phyloP scores from a whole-genome alignment of 2,888 invertebrate species.

The Drosophila borborema region DNA sequence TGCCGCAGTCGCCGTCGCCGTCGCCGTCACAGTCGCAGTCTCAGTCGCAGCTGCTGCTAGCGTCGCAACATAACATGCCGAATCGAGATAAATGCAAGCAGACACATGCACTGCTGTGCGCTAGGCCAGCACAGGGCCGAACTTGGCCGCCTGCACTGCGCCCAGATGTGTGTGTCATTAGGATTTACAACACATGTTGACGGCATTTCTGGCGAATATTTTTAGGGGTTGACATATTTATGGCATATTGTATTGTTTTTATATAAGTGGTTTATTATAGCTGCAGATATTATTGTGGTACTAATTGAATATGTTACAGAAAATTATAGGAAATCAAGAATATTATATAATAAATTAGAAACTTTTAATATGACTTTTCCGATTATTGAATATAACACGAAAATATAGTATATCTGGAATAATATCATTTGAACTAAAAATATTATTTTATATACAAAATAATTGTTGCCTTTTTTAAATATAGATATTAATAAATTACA shows the following conservation, averaged over 20 bases:
- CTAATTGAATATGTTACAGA: not conserved
- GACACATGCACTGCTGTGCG: slow-evolving; percentile 42
- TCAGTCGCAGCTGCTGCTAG: slow-evolving; percentile 27
- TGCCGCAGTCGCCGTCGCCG: slow-evolving; percentile 18
- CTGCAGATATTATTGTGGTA: not conserved
- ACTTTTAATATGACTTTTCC: no score
- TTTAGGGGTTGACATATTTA: not conserved
- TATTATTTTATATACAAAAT: not conserved
- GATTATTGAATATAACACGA: no score
- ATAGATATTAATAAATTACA: no score
- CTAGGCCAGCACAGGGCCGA: slow-evolving; percentile 41
- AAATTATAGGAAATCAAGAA: not conserved
- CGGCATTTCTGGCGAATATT: slow-evolving; percentile 12
- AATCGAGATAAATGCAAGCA: slow-evolving; percentile 67
- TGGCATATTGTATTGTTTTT: slow-evolving; percentile 4
- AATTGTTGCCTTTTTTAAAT: no score
- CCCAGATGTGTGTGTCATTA: slow-evolving; percentile 14
- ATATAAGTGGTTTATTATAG: slow-evolving; percentile 1
- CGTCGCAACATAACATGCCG: slow-evolving; percentile 66
- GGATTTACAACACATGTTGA: slow-evolving; percentile 1
- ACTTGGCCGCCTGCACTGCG: slow-evolving; percentile 13
- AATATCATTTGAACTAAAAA: not conserved
- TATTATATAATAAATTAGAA: not conserved
- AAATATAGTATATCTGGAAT: no score
- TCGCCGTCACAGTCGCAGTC: not conserved